Evolutionary conservation across 2,888 invertebrate species (phyloP).

Genomic region (Melangyna quadrimaculata): DNA sequence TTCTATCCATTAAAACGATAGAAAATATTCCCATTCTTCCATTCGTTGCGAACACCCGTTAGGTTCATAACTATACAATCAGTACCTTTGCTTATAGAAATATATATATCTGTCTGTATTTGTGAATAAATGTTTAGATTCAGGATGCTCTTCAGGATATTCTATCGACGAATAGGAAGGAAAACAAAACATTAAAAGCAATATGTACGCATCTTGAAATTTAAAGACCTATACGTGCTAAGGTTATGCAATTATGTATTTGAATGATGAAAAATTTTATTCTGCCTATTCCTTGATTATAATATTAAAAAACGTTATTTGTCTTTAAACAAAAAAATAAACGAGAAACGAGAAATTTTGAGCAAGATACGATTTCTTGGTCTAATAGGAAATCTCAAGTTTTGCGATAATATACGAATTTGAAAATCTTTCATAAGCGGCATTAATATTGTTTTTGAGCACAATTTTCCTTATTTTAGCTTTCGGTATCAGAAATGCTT

Average conservation of each 20-base stretch:
- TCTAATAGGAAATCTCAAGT: too few species aligned
- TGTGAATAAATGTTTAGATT: neutral
- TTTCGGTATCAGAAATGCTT: too few species aligned
- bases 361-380: neutral
- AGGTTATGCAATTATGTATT: conserved; percentile 46
- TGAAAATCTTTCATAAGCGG: too few species aligned
- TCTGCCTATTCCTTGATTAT: neutral
- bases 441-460: too few species aligned
- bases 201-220: conserved; percentile 69
- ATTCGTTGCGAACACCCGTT: conserved; percentile 35
- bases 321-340: neutral
- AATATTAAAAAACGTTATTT: neutral
- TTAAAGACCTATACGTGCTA: conserved; percentile 68
- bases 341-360: neutral
- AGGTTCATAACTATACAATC: neutral
- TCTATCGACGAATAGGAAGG: conserved; percentile 20
- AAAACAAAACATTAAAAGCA: conserved; percentile 67
- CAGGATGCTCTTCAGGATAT: conserved; percentile 44
- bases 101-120: neutral
- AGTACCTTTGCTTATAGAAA: conserved; percentile 12
- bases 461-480: too few species aligned
- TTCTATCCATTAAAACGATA: conserved; percentile 69
- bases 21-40: conserved; percentile 60
- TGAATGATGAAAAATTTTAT: neutral
- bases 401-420: too few species aligned